A percentile compares a stretch with the other conserved stretches of the same genome.
phyloP scores from a whole-genome alignment of 2,797 vertebrate species.

The Astyanax mexicanus region DNA sequence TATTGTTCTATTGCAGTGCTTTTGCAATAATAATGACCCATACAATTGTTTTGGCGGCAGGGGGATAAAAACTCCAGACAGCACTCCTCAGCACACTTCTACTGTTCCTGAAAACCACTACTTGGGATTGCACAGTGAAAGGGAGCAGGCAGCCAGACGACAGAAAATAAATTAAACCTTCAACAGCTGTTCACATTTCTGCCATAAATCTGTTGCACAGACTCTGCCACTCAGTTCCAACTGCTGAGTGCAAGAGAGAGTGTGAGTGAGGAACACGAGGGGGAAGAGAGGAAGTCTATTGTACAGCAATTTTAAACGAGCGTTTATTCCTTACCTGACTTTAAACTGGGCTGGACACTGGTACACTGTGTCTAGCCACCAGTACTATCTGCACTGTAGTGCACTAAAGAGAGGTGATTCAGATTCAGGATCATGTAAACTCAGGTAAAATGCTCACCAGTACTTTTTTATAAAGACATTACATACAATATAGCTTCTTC shows the following conservation, averaged over 20 bases:
- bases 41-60: too few species aligned
- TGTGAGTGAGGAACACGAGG: background rate
- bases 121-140: conserved; percentile 32
- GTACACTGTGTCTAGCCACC: too few species aligned
- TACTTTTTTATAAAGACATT: too few species aligned
- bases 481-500: too few species aligned
- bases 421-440: too few species aligned
- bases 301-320: conserved; percentile 33
- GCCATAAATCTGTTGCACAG: conserved; percentile 50
- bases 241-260: conserved; percentile 15
- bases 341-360: background rate
- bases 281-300: background rate
- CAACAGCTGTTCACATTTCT: conserved; percentile 48
- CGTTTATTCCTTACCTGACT: background rate
- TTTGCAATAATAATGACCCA: too few species aligned
- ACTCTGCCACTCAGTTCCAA: conserved; percentile 36
- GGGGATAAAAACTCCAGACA: background rate
- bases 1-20: too few species aligned
- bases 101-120: conserved; percentile 30
- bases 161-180: conserved; percentile 43
- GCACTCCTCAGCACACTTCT: conserved; percentile 15
- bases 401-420: too few species aligned
- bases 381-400: too few species aligned
- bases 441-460: too few species aligned
- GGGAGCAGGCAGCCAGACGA: conserved; percentile 42